phyloP scores from a whole-genome alignment of 2,888 invertebrate genomes.

The Hirtodrosophila duncani region DNA sequence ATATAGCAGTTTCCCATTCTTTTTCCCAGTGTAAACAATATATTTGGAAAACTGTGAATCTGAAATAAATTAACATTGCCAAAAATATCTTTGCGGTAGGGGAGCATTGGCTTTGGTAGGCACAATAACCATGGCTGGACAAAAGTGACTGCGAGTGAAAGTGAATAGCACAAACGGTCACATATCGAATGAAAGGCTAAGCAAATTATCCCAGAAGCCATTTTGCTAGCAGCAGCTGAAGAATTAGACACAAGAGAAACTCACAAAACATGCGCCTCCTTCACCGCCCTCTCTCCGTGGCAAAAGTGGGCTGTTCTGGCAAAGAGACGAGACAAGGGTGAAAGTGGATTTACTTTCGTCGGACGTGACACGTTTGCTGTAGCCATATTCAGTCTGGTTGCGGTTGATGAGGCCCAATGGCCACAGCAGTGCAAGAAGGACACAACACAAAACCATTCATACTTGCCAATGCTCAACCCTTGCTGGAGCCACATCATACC shows the following conservation, averaged over 20 bases:
- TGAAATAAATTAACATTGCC: no score
- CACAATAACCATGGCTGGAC: no score
- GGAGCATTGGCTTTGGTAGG: no score
- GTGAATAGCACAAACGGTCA: slow-evolving; percentile 54
- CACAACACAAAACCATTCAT: no score
- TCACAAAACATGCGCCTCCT: neutral
- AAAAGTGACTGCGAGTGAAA: no score
- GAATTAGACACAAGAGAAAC: neutral
- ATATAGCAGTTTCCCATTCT: no score
- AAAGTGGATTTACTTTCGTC: slow-evolving; percentile 72
- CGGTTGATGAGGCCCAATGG: slow-evolving; percentile 33
- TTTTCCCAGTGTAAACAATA: neutral
- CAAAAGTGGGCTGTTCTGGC: neutral
- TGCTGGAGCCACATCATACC: slow-evolving; percentile 24
- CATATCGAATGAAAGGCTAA: slow-evolving; percentile 58
- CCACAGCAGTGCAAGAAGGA: slow-evolving; percentile 25
- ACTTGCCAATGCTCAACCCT: slow-evolving; percentile 20
- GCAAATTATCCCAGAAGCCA: slow-evolving; percentile 68
- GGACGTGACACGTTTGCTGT: slow-evolving; percentile 45
- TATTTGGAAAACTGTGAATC: neutral
- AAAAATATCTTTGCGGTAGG: no score
- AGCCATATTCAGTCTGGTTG: no score
- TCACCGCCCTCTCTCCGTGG: neutral
- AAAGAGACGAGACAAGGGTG: slow-evolving; percentile 55
- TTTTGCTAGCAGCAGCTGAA: slow-evolving; percentile 46